A percentile compares a stretch with the other conserved stretches of the same genome.
Conservation (phyloP, 2,888 invertebrate genomes). For the Amorpha juglandis region DNA sequence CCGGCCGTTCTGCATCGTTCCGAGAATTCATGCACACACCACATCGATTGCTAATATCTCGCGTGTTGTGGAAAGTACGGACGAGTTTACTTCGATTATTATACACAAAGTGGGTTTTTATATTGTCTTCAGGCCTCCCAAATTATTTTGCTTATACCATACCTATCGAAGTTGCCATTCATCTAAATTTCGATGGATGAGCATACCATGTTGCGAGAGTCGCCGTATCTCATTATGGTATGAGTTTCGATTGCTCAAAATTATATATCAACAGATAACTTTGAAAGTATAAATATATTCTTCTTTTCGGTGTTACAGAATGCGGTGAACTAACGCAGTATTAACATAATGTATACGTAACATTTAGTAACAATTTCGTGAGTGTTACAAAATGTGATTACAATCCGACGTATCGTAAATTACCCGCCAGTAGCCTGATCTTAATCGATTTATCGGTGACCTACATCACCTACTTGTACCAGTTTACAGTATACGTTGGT, state of each 20-base stretch:
- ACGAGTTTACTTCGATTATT: background rate
- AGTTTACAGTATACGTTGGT: background rate
- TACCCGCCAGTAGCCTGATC: background rate
- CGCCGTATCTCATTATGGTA: too few relatives aligned
- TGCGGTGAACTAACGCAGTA: background rate
- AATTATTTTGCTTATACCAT: too few relatives aligned
- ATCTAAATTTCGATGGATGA: too few relatives aligned
- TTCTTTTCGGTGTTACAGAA: background rate
- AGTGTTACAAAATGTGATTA: conserved; percentile 8
- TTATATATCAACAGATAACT: too few relatives aligned
- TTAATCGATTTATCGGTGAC: conserved; percentile 2
- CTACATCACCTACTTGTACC: conserved; percentile 1
- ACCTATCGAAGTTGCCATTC: too few relatives aligned
- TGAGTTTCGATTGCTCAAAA: too few relatives aligned
- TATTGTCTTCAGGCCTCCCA: background rate
- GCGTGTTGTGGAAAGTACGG: background rate
- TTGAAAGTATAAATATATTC: too few relatives aligned
- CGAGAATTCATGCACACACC: background rate
- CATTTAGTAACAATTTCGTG: background rate
- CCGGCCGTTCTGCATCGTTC: background rate
- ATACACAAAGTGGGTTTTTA: background rate
- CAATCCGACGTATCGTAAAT: conserved; percentile 14
- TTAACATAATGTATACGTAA: background rate
- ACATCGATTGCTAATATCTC: background rate
- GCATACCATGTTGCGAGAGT: too few relatives aligned